These are phyloP conservation scores for Piaya cayana DNA, from an alignment of 2,113 vertebrate species.

Conservation along the genomic window DNA sequence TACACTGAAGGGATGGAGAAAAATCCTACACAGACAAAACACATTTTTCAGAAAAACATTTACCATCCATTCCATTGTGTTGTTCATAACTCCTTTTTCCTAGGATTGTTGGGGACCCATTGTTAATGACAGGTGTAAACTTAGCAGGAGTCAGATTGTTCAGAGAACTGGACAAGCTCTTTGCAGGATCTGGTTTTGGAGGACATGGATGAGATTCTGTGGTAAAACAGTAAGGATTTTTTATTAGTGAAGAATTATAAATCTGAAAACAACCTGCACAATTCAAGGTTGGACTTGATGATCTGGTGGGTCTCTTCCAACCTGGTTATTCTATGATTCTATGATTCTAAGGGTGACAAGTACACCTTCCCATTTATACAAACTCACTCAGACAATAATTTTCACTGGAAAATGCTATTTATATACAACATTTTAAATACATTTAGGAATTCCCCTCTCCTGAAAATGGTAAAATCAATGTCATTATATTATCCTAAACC, in stretches of 20 bases:
- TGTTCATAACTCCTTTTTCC: slow-evolving; percentile 96
- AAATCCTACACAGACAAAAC: neutral
- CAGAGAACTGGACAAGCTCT: slow-evolving; percentile 82
- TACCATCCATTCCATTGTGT: slow-evolving; percentile 96
- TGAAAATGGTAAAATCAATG: neutral
- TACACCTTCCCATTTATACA: neutral
- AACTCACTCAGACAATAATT: neutral
- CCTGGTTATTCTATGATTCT: no score
- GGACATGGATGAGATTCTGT: slow-evolving; percentile 92
- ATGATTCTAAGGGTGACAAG: no score
- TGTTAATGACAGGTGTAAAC: slow-evolving; percentile 90
- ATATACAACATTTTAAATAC: neutral
- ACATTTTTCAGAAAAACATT: slow-evolving; percentile 37
- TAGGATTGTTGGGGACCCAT: slow-evolving; percentile 95
- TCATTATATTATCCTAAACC: neutral
- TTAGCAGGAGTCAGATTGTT: slow-evolving; percentile 90
- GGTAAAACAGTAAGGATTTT: neutral
- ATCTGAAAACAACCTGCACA: neutral
- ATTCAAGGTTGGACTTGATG: no score
- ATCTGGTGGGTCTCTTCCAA: no score
- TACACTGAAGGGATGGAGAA: neutral
- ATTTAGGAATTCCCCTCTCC: neutral
- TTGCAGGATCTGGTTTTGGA: slow-evolving; percentile 85
- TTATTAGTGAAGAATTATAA: neutral
- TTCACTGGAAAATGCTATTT: neutral